Conservation (phyloP, 2,113 vertebrate species). For the Lepidothrix coronata region DNA sequence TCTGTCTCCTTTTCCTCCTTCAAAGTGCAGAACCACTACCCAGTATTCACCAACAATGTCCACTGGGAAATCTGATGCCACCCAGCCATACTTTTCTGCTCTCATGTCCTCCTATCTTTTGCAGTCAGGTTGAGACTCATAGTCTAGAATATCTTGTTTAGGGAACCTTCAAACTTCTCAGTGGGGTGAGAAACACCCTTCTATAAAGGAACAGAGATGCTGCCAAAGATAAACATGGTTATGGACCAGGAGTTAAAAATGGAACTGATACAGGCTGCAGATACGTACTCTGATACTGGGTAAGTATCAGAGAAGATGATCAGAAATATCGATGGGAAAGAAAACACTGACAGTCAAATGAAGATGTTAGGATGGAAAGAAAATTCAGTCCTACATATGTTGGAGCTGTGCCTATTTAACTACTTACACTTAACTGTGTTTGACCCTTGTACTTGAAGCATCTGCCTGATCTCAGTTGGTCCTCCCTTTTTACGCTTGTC, state of each 20-base stretch:
- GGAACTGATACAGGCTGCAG: background rate
- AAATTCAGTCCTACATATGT: background rate
- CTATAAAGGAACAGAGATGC: background rate
- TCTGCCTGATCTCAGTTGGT: background rate
- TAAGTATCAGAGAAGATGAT: background rate
- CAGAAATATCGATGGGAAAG: background rate
- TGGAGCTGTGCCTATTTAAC: background rate
- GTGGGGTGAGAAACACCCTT: background rate
- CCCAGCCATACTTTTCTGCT: background rate
- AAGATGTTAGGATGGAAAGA: background rate
- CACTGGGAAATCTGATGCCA: background rate
- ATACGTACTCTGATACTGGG: background rate
- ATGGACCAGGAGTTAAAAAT: background rate
- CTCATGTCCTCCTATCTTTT: background rate
- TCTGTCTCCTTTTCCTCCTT: background rate
- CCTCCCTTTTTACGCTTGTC: background rate
- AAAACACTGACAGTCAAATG: background rate
- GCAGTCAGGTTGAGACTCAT: background rate
- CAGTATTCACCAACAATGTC: background rate
- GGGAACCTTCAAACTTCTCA: background rate
- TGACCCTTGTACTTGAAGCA: background rate
- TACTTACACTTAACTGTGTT: background rate
- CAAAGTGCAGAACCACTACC: background rate
- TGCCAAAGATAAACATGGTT: background rate
- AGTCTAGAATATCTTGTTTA: background rate